Evolutionary conservation across 2,797 vertebrate genomes (phyloP).

Genomic region (Myioborus miniatus): DNA sequence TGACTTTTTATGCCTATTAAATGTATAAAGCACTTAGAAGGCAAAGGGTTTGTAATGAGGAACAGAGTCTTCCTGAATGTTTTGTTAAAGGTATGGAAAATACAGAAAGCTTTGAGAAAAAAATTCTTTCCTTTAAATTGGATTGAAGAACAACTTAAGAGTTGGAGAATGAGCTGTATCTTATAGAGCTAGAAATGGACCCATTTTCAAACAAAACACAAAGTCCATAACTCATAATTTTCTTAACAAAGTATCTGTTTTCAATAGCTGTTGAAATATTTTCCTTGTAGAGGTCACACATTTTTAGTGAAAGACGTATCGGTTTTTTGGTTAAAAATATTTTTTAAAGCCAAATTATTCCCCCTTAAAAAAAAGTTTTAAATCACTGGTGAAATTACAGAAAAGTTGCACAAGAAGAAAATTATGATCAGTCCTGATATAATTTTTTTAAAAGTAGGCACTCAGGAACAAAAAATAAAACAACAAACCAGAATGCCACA

Average conservation of each 20-base stretch:
- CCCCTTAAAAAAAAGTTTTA: background rate
- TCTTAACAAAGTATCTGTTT: conserved; percentile 15
- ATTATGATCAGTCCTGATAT: background rate
- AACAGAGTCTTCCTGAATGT: background rate
- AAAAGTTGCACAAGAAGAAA: background rate
- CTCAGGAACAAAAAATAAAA: background rate
- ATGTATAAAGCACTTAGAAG: background rate
- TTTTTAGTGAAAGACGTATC: background rate
- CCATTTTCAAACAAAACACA: background rate
- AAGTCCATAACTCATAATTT: background rate
- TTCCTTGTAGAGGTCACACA: conserved; percentile 4
- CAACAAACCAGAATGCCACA: background rate
- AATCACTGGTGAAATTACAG: background rate
- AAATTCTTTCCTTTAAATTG: background rate
- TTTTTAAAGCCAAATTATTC: background rate
- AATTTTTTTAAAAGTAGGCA: background rate
- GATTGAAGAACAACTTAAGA: background rate
- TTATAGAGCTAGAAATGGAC: background rate
- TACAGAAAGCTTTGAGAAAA: background rate
- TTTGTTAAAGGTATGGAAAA: background rate
- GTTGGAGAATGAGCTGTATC: background rate
- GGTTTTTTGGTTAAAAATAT: background rate
- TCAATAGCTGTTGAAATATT: conserved; percentile 22
- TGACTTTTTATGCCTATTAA: background rate
- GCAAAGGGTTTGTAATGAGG: background rate